A percentile compares a stretch with the other conserved stretches of the same genome.
Conservation (phyloP, 1,140 invertebrate species). For the Drosophila nikananu region DNA sequence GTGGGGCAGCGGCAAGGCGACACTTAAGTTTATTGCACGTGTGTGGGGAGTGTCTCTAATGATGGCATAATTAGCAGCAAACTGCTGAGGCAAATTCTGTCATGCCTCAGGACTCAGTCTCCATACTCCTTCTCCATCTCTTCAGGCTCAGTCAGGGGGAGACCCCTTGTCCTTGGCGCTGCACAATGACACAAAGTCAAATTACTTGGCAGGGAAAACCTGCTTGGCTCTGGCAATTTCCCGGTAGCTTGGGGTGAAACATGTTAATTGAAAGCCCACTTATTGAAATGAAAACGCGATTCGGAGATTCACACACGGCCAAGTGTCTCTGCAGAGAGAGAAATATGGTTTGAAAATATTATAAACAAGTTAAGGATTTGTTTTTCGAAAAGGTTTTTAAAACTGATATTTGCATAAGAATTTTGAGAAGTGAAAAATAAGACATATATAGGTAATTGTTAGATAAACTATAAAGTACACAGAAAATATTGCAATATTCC, state of each 20-base stretch:
- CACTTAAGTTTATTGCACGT: conserved; percentile 75
- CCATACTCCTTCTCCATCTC: neutral
- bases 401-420: neutral
- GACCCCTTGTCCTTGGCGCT: conserved; percentile 39
- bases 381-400: neutral
- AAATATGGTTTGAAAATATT: neutral
- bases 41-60: conserved; percentile 55
- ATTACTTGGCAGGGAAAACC: conserved; percentile 45
- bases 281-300: conserved; percentile 65
- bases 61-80: conserved; percentile 80
- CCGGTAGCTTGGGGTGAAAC: conserved; percentile 14
- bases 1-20: conserved; percentile 12
- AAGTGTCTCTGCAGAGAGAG: neutral
- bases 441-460: neutral
- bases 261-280: conserved; percentile 82
- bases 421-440: neutral
- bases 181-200: conserved; percentile 80
- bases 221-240: neutral
- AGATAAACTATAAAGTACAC: neutral
- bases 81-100: conserved; percentile 40
- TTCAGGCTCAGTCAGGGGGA: too few relatives aligned
- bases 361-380: too few relatives aligned
- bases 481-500: neutral
- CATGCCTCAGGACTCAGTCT: conserved; percentile 6
- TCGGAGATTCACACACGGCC: conserved; percentile 7